Percentiles rank a stretch among this genome's conserved stretches.
phyloP scores from a whole-genome alignment of 2,797 vertebrate species.

The Diplodus sargus region DNA sequence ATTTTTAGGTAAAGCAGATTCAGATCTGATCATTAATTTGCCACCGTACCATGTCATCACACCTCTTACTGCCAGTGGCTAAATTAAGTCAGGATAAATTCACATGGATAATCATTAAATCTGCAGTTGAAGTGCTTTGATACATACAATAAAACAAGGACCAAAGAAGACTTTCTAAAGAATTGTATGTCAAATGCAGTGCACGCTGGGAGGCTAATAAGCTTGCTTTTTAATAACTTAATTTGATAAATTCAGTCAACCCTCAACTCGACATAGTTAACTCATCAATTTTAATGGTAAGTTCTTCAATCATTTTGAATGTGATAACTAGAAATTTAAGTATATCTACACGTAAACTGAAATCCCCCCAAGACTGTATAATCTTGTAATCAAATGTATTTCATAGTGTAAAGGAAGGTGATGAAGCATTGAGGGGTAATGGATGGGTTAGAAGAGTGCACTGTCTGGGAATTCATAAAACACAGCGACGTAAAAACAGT shows the following conservation, averaged over 20 bases:
- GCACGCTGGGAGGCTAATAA: background rate
- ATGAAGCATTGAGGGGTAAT: background rate
- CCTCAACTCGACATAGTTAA: background rate
- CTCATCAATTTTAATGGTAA: background rate
- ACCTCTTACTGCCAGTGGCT: background rate
- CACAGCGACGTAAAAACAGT: conserved; percentile 30
- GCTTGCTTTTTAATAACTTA: background rate
- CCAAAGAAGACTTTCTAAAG: background rate
- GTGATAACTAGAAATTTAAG: background rate
- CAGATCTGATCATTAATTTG: background rate
- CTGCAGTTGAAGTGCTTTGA: background rate
- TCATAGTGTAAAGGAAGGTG: background rate
- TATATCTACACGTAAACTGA: background rate
- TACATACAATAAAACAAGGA: background rate
- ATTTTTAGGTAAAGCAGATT: background rate
- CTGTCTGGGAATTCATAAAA: conserved; percentile 6
- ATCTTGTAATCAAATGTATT: background rate
- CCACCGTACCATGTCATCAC: background rate
- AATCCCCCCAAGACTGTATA: background rate
- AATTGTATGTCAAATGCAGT: background rate
- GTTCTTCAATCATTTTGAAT: background rate
- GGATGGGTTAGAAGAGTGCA: background rate
- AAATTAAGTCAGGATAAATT: background rate
- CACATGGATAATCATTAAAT: background rate
- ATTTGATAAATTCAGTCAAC: background rate